These are phyloP conservation scores for Limosa lapponica DNA, from an alignment of 2,797 vertebrate species.

Conservation along the genomic window DNA sequence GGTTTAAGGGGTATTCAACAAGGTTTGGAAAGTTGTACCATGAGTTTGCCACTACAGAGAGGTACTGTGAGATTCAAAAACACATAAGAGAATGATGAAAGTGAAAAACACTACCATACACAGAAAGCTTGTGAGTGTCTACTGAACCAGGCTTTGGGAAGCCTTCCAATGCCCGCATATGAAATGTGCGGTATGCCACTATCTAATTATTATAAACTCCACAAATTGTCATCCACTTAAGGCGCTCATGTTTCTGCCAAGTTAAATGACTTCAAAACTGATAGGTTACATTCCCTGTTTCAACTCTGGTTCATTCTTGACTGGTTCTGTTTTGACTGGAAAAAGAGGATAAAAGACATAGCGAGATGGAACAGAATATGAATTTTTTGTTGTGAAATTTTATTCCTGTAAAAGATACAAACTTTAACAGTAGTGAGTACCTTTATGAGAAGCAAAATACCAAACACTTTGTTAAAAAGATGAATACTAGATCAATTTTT, in stretches of 20 bases:
- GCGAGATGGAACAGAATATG: background rate
- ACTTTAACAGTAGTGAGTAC: background rate
- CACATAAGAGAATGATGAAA: background rate
- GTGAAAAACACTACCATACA: background rate
- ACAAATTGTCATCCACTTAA: background rate
- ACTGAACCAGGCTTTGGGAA: background rate
- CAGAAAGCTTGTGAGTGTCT: background rate
- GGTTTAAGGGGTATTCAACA: background rate
- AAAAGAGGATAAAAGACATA: background rate
- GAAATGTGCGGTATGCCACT: background rate
- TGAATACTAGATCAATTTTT: background rate
- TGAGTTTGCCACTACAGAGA: background rate
- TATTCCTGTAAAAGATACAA: slow-evolving; percentile 16
- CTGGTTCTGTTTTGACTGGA: background rate
- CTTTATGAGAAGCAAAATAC: background rate
- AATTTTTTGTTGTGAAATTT: slow-evolving; percentile 19
- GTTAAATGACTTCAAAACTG: background rate
- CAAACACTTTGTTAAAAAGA: background rate
- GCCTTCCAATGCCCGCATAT: background rate
- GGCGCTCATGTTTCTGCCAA: background rate
- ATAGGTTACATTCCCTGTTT: background rate
- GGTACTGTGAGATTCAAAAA: background rate
- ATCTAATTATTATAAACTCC: background rate
- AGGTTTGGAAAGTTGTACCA: background rate
- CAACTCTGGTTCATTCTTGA: background rate